Evolutionary conservation across 2,797 vertebrate genomes (phyloP), one percentile per base, ranked within the genome.

Genomic region (Catharus ustulatus): DNA sequence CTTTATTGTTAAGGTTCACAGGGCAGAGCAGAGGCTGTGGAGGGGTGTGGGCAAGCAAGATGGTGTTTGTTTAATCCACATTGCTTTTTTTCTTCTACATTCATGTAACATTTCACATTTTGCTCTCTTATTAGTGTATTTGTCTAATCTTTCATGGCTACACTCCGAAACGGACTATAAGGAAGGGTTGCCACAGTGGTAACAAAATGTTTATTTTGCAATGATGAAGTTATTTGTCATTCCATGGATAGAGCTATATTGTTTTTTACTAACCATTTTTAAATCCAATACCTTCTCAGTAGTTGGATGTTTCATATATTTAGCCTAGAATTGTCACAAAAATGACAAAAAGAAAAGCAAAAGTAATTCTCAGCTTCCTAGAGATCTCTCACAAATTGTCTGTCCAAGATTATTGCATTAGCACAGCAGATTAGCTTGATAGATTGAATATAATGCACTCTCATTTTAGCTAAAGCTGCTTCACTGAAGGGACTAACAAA

Each of bases 401-500:
- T 76, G 83, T 81, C 36, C 82, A 73, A 88, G 89, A 78, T 89
- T 91, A 91, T 81, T 2, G 4, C 74, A 86, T 94, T 92, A 94
- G 54, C 52, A 52, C 32, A 49, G 66, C 83, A 93, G 87, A 95
- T 95, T 81, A 96, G 15, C 58, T 78, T 68, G 66, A 83, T 40
- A 91, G 76, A 67, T 36, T 45, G 46, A 73, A 91, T 80, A 91
- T 84, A 91, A 92, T 85, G 30, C 1, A 2, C 61, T 93, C 87
- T 87, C 61, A 48, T 83, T 94, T 90, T 85, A 80, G 73, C 73
- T 93, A 90, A 93, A 81, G 68, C 78, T 87, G 62, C 89, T 83
- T 95, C 89, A 77, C 58, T 55, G 67, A 72, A 92, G n/a, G 59
- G 58, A 29, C 78, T 92, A 95, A 92, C 76, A 94, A 96, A 87